Conservation (phyloP, 2,888 invertebrate genomes). For the Chymomyza caudatula region DNA sequence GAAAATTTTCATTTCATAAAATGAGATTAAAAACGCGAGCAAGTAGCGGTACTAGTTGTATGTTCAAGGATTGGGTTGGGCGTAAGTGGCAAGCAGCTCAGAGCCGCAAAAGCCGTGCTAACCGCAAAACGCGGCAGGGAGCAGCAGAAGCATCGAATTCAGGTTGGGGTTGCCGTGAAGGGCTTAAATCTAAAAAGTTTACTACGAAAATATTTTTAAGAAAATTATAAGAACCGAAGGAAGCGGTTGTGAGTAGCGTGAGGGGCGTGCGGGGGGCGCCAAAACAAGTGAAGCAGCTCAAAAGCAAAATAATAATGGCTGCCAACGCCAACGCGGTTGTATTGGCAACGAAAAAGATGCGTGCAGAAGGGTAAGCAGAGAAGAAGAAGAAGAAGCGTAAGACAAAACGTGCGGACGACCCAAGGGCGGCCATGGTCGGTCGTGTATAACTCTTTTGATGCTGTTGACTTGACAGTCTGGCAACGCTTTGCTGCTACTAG, state of each 20-base stretch:
- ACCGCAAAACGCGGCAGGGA: slow-evolving; percentile 44
- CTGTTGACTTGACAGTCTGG: slow-evolving; percentile 47
- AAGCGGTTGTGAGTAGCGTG: slow-evolving; percentile 16
- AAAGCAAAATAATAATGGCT: slow-evolving; percentile 65
- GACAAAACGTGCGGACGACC: neutral
- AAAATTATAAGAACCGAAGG: slow-evolving; percentile 58
- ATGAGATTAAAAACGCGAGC: slow-evolving; percentile 64
- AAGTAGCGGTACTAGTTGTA: neutral
- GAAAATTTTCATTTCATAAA: slow-evolving; percentile 72
- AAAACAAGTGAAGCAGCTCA: slow-evolving; percentile 29
- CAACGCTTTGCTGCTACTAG: no score
- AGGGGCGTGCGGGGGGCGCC: neutral
- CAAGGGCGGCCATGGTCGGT: neutral
- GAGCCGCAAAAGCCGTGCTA: slow-evolving; percentile 42
- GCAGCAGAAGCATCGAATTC: neutral
- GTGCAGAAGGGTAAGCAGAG: neutral
- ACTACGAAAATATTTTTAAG: slow-evolving; percentile 66
- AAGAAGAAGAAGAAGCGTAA: no score
- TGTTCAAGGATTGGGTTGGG: neutral
- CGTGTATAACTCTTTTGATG: slow-evolving; percentile 35
- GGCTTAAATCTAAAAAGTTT: slow-evolving; percentile 67
- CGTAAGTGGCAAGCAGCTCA: neutral
- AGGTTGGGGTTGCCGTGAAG: slow-evolving; percentile 39
- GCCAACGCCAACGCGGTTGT: slow-evolving; percentile 36
- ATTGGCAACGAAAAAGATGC: slow-evolving; percentile 3